Evolutionary conservation across 2,113 vertebrate species (phyloP).

Genomic region (Cryptoleucopteryx plumbea): DNA sequence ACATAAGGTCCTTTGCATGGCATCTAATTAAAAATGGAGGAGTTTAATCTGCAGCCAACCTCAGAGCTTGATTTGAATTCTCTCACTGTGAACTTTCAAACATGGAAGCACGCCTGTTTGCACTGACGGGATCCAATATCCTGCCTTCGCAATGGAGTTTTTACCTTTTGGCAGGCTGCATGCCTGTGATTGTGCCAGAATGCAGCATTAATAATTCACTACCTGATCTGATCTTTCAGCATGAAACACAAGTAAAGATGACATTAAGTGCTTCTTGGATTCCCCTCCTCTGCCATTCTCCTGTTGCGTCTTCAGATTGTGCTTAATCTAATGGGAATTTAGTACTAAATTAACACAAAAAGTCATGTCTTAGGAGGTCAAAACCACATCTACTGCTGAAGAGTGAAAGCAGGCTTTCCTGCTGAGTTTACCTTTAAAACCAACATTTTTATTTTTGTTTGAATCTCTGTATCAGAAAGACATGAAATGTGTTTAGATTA

Average conservation of each 20-base stretch:
- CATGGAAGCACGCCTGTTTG: constrained; percentile 22
- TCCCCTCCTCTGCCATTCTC: constrained; percentile 1
- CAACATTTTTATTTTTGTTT: not conserved
- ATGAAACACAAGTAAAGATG: constrained; percentile 41
- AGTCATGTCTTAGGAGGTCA: not conserved
- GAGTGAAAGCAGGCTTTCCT: not conserved
- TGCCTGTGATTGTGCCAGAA: not conserved
- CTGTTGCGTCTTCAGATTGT: constrained; percentile 16
- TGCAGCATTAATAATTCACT: constrained; percentile 61
- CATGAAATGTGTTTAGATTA: not conserved
- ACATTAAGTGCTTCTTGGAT: constrained; percentile 45
- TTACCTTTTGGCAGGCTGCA: constrained; percentile 23
- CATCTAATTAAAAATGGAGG: constrained; percentile 47
- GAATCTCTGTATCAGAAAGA: not conserved
- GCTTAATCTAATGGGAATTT: constrained; percentile 32
- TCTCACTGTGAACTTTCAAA: constrained; percentile 49
- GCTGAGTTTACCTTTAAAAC: not conserved
- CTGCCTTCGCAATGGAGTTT: not conserved
- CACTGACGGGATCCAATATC: constrained; percentile 19
- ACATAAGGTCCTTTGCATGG: not conserved
- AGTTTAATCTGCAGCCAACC: constrained; percentile 31
- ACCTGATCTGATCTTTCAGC: constrained; percentile 50
- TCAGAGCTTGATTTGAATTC: constrained; percentile 27
- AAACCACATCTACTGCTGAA: not conserved
- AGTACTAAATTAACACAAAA: constrained; percentile 1